Percentiles rank a stretch among this genome's conserved stretches.
phyloP scores from a whole-genome alignment of 2,113 vertebrate species.

The Megalops atlanticus region DNA sequence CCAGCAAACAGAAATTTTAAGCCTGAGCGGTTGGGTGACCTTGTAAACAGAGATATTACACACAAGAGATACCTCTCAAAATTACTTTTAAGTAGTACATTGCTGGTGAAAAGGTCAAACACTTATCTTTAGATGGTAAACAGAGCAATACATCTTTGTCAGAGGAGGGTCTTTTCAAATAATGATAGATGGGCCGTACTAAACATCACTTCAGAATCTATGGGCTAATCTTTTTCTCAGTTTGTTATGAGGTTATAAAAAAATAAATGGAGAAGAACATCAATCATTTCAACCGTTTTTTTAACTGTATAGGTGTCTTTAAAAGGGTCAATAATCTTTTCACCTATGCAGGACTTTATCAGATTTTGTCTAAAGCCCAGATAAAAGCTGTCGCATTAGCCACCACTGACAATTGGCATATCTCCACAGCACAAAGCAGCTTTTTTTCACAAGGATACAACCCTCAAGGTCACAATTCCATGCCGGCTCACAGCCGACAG shows the following conservation, averaged over 20 bases:
- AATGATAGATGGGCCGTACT: conserved; percentile 61
- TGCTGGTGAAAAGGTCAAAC: conserved; percentile 55
- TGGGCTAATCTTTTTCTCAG: conserved; percentile 82
- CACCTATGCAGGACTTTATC: conserved; percentile 95
- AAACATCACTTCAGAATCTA: conserved; percentile 68
- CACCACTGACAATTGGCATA: conserved; percentile 82
- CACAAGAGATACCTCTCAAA: conserved; percentile 48
- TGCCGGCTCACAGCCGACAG: conserved; percentile 74
- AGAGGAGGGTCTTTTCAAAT: conserved; percentile 63
- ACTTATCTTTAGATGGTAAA: conserved; percentile 58
- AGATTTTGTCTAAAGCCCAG: conserved; percentile 89
- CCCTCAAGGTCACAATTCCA: conserved; percentile 85
- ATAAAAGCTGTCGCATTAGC: conserved; percentile 94
- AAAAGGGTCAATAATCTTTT: conserved; percentile 98
- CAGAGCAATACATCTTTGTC: conserved; percentile 65
- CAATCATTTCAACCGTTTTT: conserved; percentile 85
- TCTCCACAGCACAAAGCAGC: conserved; percentile 87
- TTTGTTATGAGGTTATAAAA: conserved; percentile 64
- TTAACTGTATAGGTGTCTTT: conserved; percentile 92
- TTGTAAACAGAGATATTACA: conserved; percentile 60
- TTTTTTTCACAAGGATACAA: conserved; percentile 60
- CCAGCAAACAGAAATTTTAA: conserved; percentile 58
- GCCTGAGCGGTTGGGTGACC: conserved; percentile 56
- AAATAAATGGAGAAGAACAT: conserved; percentile 83
- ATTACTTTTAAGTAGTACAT: conserved; percentile 41